phyloP scores from a whole-genome alignment of 2,113 vertebrate species.

The Gnathonemus echidnorhynchus region DNA sequence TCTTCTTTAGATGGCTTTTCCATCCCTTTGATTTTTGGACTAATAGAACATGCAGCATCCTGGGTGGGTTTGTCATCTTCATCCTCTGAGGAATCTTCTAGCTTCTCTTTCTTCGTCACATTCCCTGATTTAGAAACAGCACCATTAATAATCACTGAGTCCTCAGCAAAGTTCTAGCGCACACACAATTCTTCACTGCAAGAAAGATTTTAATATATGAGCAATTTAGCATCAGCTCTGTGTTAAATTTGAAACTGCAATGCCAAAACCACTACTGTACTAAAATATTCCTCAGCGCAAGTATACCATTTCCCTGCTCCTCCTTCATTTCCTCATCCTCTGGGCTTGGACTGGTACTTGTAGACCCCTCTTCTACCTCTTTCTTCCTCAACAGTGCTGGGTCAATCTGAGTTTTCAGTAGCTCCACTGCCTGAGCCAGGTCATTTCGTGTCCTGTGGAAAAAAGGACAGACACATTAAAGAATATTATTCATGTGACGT shows the following conservation, averaged over 20 bases:
- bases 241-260: neutral
- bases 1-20: constrained; percentile 36
- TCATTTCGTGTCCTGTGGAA: constrained; percentile 77
- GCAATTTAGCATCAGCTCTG: neutral
- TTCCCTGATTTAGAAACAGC: constrained; percentile 39
- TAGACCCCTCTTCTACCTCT: constrained; percentile 65
- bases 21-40: constrained; percentile 54
- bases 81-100: constrained; percentile 48
- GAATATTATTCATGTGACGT: neutral
- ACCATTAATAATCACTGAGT: neutral
- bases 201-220: neutral
- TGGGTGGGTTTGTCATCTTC: constrained; percentile 41
- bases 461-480: constrained; percentile 26
- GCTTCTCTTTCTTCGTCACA: constrained; percentile 50
- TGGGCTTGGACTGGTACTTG: constrained; percentile 56
- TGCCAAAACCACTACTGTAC: neutral
- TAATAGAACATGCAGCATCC: constrained; percentile 24
- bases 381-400: constrained; percentile 74
- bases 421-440: constrained; percentile 81
- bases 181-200: neutral
- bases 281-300: neutral
- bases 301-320: constrained; percentile 31
- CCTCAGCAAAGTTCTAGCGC: neutral
- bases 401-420: constrained; percentile 94
- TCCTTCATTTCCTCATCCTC: constrained; percentile 63